Base-by-base conservation (phyloP, 2,113 vertebrate genomes). In the Heterocephalus glaber region DNA sequence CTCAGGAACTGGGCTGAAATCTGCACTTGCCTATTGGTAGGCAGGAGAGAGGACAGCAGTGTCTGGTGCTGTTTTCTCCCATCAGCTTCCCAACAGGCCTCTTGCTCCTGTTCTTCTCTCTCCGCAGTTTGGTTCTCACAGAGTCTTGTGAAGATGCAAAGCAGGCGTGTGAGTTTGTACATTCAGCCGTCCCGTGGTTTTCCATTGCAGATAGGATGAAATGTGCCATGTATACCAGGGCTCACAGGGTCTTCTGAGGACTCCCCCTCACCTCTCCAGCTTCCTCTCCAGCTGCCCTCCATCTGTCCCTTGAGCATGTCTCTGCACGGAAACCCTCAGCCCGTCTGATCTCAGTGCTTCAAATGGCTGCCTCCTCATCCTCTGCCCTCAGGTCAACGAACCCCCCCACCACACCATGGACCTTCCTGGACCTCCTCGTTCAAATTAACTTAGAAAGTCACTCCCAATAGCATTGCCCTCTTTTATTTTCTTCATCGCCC, bases 401-500 rank as follows among this genome's bases (percentile, higher is more conserved):
- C 28, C 1, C 7, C 0, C 7, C 5, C 26, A 16, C 10, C 33
- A 28, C 41, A 10, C 72, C 44, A 30, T 0, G 61, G 44, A 54
- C 2, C 24, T 79, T 61, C 17, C 38, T 79, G 84, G 74, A 96
- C 52, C 38, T 68, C 19, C 24, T 68, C 41, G 26, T 49, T 60
- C 79, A 94, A 95, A 72, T 30, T 30, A 74, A 77, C 38, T 77
- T 60, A 28, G 52, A 63, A 95, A 87, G 26, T 86, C 24, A 44
- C 47, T 70, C 60, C 94, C 19, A 89, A 61, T 85, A 58, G 70
- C 10, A 92, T 44, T 33, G 0, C 13, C 47, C 4, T 38, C 56
- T 95, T 82, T 92, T 35, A 84, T 81, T 96, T 96, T 92, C 81
- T 70, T 90, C 41, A 52, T 33, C 61, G n/a, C 19, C n/a, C 41